Base-by-base conservation (phyloP, 2,888 invertebrate species). In the Dryobotodes eremita region DNA sequence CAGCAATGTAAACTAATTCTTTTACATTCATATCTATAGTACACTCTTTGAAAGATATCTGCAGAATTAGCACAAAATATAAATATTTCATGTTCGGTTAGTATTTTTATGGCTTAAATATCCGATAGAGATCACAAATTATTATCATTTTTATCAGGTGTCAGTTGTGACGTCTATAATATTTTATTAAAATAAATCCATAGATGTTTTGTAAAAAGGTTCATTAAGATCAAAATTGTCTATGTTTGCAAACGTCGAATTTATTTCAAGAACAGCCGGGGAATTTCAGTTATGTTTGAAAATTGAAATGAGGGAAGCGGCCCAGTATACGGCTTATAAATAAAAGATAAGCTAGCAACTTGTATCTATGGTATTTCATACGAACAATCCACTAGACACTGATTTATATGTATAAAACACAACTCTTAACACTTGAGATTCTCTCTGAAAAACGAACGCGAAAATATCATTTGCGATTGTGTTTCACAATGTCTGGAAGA, bases 1-100 rank as follows among this genome's bases (percentile, higher is more conserved):
- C 96, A 46, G 98, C 97, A 77, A 98, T 88, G 89, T 97, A 97
- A 82, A 89, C 79, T 79, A 93, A 94, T 80, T 95, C 92, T 64
- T 88, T 72, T 77, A 89, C 71, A 83, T 90, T 90, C 76, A 95
- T 92, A 71, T 96, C 95, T 82, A 95, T 92, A 62, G 94, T 93
- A 80, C 94, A 92, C 73, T 88, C 84, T 74, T 79, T 84, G 72
- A 82, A 75, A 71, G 80, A 85, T 85, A 89, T 79, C 75, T 83
- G 82, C 26, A 87, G 65, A 75, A 50, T 89, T 57, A 88, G 66
- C 65, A 90, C 57, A 86, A 97, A 94, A 61, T 97, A 86, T 61
- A 88, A 81, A 71, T 85, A 83, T 79, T 76, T 85, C 74, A 87
- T 82, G 8, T 62, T 70, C 20, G 0, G 1, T n/a, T 55, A 50